Evolutionary conservation across 1,140 invertebrate species (phyloP), one percentile per base, ranked within the genome.

Genomic region (Platyura marginata): DNA sequence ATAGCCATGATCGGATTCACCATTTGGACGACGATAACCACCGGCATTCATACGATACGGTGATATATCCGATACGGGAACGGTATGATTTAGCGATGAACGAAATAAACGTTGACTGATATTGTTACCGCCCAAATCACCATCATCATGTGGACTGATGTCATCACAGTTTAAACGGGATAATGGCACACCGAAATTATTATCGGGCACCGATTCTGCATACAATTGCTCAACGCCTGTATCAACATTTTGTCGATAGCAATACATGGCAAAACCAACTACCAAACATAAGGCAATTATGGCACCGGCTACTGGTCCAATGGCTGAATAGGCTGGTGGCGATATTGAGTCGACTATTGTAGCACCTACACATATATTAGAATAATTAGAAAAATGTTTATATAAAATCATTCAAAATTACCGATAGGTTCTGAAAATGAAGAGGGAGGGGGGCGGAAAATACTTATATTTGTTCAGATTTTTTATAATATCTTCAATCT

Each of bases 1-100:
- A 57, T 94, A 94, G 2, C 90, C 90, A 57, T 92, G 86, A 64
- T 94, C 90, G 22, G 85, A 90, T 49, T 90, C 87, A 4, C 81
- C 82, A 15, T 79, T 76, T 18, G 82, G 79, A 35, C 86, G 67
- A 23, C 83, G 69, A 52, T 91, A 90, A 33, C 68, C 70, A 2
- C 70, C 72, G 1, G 84, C 83, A 11, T 85, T 77, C 34, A 92
- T 77, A 36, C 84, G 75, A 55, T 93, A 93, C 0, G 89, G 89
- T 1, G 86, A 91, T 46, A 89, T 76, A 3, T 79, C 76, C 1
- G 81, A 70, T n/a, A n/a, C n/a, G 6, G 9, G 9, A 2, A 40
- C 21, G 38, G 36, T 18, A 34, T 34, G 13, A 4, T 3, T 34
- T 34, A 11, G 32, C 36, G 13, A 29, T 13, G 25, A 6, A n/a